These are phyloP conservation scores for Hirtodrosophila cameraria DNA, from an alignment of 2,888 invertebrate species.

Conservation along the genomic window DNA sequence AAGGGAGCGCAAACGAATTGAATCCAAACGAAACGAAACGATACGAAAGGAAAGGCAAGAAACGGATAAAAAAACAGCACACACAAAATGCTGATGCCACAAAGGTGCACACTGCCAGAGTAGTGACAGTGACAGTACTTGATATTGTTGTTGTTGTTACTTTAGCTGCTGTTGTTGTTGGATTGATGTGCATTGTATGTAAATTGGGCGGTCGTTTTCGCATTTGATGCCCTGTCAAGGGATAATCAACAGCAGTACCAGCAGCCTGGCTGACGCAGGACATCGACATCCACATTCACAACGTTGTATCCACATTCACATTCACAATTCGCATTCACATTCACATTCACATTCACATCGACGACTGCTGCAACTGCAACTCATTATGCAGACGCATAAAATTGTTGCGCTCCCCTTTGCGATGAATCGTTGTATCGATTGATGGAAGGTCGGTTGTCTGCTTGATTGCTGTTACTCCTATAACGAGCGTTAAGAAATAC, in stretches of 20 bases:
- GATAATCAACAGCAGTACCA: slow-evolving; percentile 73
- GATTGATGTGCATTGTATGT: slow-evolving; percentile 82
- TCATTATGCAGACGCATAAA: slow-evolving; percentile 80
- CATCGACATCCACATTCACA: slow-evolving; percentile 35
- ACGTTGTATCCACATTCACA: too few relatives aligned
- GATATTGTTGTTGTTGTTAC: slow-evolving; percentile 40
- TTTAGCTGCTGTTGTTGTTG: slow-evolving; percentile 58
- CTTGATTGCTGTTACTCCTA: slow-evolving; percentile 37
- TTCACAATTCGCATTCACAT: too few relatives aligned
- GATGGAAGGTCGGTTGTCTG: slow-evolving; percentile 37
- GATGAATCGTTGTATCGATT: slow-evolving; percentile 33
- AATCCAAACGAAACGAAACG: slow-evolving; percentile 19
- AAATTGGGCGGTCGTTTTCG: slow-evolving; percentile 82
- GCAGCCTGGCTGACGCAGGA: slow-evolving; percentile 42
- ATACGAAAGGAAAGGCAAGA: slow-evolving; percentile 35
- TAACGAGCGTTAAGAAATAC: slow-evolving; percentile 75
- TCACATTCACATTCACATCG: slow-evolving; percentile 31
- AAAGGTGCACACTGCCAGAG: slow-evolving; percentile 67
- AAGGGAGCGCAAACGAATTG: slow-evolving; percentile 31
- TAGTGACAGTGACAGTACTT: slow-evolving; percentile 68
- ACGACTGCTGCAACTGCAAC: slow-evolving; percentile 58
- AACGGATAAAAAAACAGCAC: slow-evolving; percentile 76
- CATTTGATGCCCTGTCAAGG: slow-evolving; percentile 81
- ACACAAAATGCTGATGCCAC: slow-evolving; percentile 67
- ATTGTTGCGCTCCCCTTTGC: slow-evolving; percentile 47